Evolutionary conservation across 2,113 vertebrate genomes (phyloP).

Genomic region (Rhagologus leucostigma): DNA sequence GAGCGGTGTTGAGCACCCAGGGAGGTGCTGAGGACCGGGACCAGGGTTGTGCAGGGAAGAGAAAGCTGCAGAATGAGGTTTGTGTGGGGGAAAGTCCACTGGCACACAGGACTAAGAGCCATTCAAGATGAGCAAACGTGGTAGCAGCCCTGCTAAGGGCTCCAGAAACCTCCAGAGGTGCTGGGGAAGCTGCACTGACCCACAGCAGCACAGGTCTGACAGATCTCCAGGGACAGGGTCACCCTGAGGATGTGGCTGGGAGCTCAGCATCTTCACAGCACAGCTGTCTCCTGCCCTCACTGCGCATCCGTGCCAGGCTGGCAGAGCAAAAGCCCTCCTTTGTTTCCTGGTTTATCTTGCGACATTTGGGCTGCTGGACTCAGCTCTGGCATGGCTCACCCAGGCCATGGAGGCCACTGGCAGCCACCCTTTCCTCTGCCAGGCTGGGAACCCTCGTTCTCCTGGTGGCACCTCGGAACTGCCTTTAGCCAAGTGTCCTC

Average conservation of each 20-base stretch:
- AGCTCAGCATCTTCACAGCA: not conserved
- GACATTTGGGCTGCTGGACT: not conserved
- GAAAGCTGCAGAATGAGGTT: not conserved
- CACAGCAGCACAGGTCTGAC: not conserved
- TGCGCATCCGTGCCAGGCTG: not conserved
- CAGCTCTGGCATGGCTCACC: not conserved
- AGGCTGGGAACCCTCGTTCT: accelerated
- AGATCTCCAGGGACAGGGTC: too few relatives aligned
- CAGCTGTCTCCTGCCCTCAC: not conserved
- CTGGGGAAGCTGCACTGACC: too few relatives aligned
- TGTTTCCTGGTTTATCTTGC: not conserved
- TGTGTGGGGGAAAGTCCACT: too few relatives aligned
- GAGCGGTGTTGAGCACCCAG: accelerated
- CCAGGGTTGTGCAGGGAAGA: not conserved
- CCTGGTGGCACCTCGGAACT: not conserved
- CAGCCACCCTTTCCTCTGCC: not conserved
- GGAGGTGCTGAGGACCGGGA: not conserved
- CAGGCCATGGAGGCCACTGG: accelerated
- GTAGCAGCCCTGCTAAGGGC: not conserved
- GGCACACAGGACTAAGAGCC: accelerated
- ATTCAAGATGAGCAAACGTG: not conserved
- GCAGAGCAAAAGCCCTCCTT: not conserved
- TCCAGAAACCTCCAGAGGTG: not conserved
- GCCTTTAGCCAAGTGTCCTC: not conserved
- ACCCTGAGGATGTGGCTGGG: not conserved